Evolutionary conservation across 92 coral and sea anemone species (phyloP), one percentile per base, ranked within the genome.

Genomic region (Actinostola sp.): DNA sequence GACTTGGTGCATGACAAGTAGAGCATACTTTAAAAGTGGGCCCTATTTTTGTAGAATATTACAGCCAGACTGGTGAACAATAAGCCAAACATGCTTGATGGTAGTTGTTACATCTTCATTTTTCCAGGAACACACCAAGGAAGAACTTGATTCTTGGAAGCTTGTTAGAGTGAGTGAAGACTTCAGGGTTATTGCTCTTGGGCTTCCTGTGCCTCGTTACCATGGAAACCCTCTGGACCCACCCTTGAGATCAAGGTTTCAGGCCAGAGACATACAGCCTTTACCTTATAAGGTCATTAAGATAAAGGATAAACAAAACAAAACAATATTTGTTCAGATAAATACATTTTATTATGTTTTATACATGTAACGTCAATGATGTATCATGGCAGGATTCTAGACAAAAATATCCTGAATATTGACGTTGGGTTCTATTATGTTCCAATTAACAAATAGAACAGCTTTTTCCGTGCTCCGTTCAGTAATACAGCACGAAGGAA

Each of bases 221-320:
- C 98, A 87, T 80, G 98, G 98, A 20, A 94, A 94, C 63, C 98
- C 97, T 19, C 60, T 94, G 34, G 98, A 94, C 64, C 98, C 98
- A 17, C 98, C 98, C 1, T 72, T 94, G 44, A 79, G 98, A 26
- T 94, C 98, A 51, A 86, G 98, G 26, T 94, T 94, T 61, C 98
- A 94, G 73, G 97, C 97, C 51, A 80, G 98, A 54, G 97, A 94
- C 52, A 78, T 94, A 27, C 86, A 89, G 61, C 71, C 79, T 73
- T 79, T 94, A 71, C 92, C 98, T 32, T 94, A 91, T 62, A 92
- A 91, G 96, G 98, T 93, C 43, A 39, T 21, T 1, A n/a, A 51
- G 1, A 10, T 41, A 64, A 11, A 41, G 19, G 8, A 38, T 35
- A 14, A 7, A n/a, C 7, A 46, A 2, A 46, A 46, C 53, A 46